phyloP scores from a whole-genome alignment of 1,140 invertebrate species.

The Eumaeus atala region DNA sequence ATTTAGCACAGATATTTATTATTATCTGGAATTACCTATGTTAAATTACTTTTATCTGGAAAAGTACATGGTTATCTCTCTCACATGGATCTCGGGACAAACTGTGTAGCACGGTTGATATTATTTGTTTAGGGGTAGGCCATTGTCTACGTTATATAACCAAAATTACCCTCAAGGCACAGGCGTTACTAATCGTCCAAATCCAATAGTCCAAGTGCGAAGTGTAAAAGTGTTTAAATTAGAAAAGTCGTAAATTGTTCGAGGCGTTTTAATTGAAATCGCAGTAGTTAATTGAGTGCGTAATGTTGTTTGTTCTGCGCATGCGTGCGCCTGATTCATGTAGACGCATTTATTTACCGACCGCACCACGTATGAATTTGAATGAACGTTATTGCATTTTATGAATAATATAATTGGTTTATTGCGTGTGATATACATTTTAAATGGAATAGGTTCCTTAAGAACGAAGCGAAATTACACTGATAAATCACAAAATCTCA shows the following conservation, averaged over 20 bases:
- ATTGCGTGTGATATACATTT: background rate
- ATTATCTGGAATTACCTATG: too few species aligned
- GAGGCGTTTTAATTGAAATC: slow-evolving; percentile 69
- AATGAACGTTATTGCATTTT: slow-evolving; percentile 29
- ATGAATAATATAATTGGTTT: slow-evolving; percentile 17
- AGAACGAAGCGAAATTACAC: too few species aligned
- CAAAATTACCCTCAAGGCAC: too few species aligned
- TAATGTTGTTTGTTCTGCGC: slow-evolving; percentile 37
- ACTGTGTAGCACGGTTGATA: too few species aligned
- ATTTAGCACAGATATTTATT: too few species aligned
- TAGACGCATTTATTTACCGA: slow-evolving; percentile 41
- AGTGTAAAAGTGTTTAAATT: slow-evolving; percentile 58
- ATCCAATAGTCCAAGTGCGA: slow-evolving; percentile 30
- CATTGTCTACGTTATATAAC: too few species aligned
- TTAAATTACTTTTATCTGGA: too few species aligned
- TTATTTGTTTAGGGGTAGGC: too few species aligned
- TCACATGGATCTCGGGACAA: too few species aligned
- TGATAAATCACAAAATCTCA: too few species aligned
- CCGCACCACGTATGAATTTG: slow-evolving; percentile 38
- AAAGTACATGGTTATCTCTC: too few species aligned
- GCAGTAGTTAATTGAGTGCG: slow-evolving; percentile 57
- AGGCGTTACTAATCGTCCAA: slow-evolving; percentile 13
- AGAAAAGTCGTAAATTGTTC: slow-evolving; percentile 54
- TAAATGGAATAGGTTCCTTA: too few species aligned
- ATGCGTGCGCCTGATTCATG: slow-evolving; percentile 49